Evolutionary conservation across 1,140 invertebrate species (phyloP), one percentile per base, ranked within the genome.

Genomic region (Linepithema humile): DNA sequence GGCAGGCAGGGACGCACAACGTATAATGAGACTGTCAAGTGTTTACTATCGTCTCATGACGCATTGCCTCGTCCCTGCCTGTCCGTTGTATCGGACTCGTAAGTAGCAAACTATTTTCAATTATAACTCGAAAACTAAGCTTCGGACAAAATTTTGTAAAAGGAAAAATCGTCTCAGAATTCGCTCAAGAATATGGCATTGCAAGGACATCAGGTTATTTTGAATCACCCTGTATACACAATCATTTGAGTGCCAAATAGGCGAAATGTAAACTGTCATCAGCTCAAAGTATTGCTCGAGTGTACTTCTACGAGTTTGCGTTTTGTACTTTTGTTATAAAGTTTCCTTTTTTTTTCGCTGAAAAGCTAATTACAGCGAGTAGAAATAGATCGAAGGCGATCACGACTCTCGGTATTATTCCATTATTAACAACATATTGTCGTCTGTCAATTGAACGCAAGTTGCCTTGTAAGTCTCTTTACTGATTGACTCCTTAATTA

Each of bases 321-420:
- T 72, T 72, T n/a, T 29, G 32, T 20, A 23, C 12, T 72, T 17
- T 38, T 3, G 29, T 10, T 3, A 0, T 17, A 9, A 20, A 26
- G n/a, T n/a, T 26, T 35, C 0, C 5, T 23, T 45, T 7, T 35
- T 17, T 53, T 23, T 55, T 55, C 20, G 35, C 29, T 23, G 7
- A 38, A 72, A 35, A 38, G 5, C 4, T 7, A n/a, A 35, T 32
- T 72, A 7, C 32, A 3, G 12, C 10, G 10, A 59, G 43, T 43
- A 12, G 2, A 23, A 20, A 35, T 26, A 35, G 38, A 43, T 32
- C n/a, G 15, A 64, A 48, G 29, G 3, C 20, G 10, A 57, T 57
- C 55, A 20, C 32, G 29, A 35, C 82, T 57, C 38, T 45, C 43
- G 20, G 83, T 88, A 82, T 72, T 88, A 82, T 88, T 88, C 83